Base-by-base conservation (phyloP, 2,888 invertebrate species). In the Kuschelorhynchus macadamiae region DNA sequence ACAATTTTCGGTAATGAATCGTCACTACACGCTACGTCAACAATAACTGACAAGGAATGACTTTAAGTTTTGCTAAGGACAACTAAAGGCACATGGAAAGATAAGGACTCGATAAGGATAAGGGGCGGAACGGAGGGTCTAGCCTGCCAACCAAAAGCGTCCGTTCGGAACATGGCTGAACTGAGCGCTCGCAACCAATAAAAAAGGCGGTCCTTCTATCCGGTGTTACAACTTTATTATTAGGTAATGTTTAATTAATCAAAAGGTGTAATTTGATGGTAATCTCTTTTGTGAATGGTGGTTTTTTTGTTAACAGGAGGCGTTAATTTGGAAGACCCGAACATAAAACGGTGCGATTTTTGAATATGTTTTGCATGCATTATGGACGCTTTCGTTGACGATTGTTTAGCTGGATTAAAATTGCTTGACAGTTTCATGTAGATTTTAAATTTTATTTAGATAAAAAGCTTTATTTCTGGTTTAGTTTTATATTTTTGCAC, bases 81-180 rank as follows among this genome's bases (percentile, higher is more conserved):
- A 50, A 64, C 39, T 53, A 46, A 49, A 68, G 74, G 72, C 67
- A 71, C 70, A 67, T 44, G 49, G 57, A 49, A 39, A 65, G 72
- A 73, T 72, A 71, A 70, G 70, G 64, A 53, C 69, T 61, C 46
- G 59, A 59, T 68, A 70, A 32, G 44, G 67, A 57, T 59, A 66
- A 65, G 41, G 69, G 74, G 74, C 66, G 76, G 72, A 65, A 70
- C 63, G 11, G 25, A 20, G 57, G 67, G 57, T 62, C 39, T 62
- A 53, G 18, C 49, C 44, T 60, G 52, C 80, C 79, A 81, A 81
- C 80, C 33, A 66, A 16, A 62, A 16, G 5, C 12, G 44, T 20
- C 52, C 39, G 47, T 71, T 69, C 63, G 69, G 73, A 78, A 79
- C 75, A 81, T 81, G 81, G 81, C 80, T 77, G 80, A 76, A 74